Base-by-base conservation (phyloP, 2,888 invertebrate species). In the Mantis religiosa region DNA sequence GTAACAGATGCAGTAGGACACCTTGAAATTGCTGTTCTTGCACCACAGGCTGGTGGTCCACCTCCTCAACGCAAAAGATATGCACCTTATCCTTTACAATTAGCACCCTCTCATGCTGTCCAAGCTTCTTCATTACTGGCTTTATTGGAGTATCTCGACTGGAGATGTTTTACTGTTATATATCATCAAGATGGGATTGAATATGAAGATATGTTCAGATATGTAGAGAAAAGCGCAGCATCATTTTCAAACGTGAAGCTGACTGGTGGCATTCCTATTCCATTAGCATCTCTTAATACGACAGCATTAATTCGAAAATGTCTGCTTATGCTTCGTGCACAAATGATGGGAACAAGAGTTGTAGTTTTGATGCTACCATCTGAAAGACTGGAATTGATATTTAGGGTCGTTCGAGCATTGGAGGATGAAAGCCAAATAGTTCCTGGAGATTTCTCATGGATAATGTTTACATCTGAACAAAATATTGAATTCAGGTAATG, bases 81-180 rank as follows among this genome's bases (percentile, higher is more conserved):
- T 84, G 81, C 90, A 0, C 91, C 91, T 20, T 91, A 90, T 81
- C 91, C 91, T 28, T 89, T 91, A 28, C 90, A 90, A 81, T 90
- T 91, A 20, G 89, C 90, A 7, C 90, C 91, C 15, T 89, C 90
- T 28, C 88, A 87, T 71, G 28, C 27, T 15, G 89, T 89, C 15
- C 89, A 88, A 14, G 89, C 90, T 3, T 85, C 82, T 15, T 89
- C 87, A 15, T 28, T 90, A 15, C 71, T 90, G 12, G 85, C 88
- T 3, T 84, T 90, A 25, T 41, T 90, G 14, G 83, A 85, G 6
- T 41, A 85, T 12, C 88, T 91, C 3, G 82, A 84, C 9, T 90
- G 90, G 90, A 83, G 82, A 3, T 90, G 90, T 30, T 88, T 89
- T 82, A 88, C 89, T 54, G 88, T 89, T 8, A 85, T 91, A 14